Evolutionary conservation across 1,140 invertebrate species (phyloP).

Genomic region (Pectinophora gossypiella): DNA sequence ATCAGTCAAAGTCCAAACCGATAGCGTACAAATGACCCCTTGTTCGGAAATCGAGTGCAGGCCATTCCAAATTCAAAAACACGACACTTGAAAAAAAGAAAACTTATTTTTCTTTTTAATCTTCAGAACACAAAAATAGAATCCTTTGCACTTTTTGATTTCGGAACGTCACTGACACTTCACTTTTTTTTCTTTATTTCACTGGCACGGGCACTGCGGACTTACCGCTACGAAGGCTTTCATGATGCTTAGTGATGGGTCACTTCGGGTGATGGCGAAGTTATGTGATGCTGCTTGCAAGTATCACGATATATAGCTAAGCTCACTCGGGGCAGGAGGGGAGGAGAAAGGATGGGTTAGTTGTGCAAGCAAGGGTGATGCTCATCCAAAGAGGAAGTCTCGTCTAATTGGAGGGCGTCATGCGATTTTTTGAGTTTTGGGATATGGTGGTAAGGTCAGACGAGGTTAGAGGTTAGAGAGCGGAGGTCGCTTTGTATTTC

Average conservation of each 20-base stretch:
- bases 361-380: constrained; percentile 67
- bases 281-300: constrained; percentile 47
- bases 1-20: background rate
- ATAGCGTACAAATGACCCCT: background rate
- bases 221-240: constrained; percentile 72
- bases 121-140: background rate
- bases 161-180: constrained; percentile 53
- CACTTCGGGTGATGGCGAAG: constrained; percentile 56
- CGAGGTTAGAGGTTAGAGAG: background rate
- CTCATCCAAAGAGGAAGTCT: constrained; percentile 51
- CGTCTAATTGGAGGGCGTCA: constrained; percentile 58
- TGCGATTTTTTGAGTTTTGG: constrained; percentile 26
- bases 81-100: background rate
- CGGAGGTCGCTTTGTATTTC: background rate
- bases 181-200: constrained; percentile 19
- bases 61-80: constrained; percentile 15
- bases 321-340: constrained; percentile 41
- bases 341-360: constrained; percentile 63
- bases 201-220: constrained; percentile 43
- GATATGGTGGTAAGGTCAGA: background rate
- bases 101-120: background rate
- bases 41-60: constrained; percentile 28
- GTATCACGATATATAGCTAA: constrained; percentile 56
- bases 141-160: constrained; percentile 41
- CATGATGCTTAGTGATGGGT: constrained; percentile 65